These are phyloP conservation scores for Tragulus kanchil DNA, from an alignment of 2,113 vertebrate species.

Conservation along the genomic window DNA sequence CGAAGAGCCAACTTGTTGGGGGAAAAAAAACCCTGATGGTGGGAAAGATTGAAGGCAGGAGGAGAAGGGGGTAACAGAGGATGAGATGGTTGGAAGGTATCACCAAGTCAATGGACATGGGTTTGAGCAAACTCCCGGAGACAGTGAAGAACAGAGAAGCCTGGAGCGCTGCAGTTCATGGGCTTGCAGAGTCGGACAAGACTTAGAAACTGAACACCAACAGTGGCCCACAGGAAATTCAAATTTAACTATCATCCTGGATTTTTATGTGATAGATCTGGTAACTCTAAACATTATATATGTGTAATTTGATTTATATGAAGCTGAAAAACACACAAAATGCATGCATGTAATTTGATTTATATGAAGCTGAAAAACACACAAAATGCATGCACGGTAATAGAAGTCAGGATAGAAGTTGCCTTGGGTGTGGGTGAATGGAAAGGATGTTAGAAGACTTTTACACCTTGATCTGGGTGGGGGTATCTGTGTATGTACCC, in stretches of 20 bases:
- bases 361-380: neutral
- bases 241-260: neutral
- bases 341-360: neutral
- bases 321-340: neutral
- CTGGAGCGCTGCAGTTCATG: neutral
- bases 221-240: neutral
- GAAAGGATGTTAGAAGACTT: neutral
- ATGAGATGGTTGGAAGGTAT: neutral
- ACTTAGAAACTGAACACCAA: neutral
- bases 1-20: rapidly evolving
- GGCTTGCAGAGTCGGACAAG: neutral
- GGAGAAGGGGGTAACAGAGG: neutral
- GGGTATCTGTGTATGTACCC: neutral
- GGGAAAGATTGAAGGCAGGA: neutral
- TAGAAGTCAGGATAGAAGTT: neutral
- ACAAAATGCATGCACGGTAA: neutral
- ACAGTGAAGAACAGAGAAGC: neutral
- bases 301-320: neutral
- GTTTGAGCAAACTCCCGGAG: neutral
- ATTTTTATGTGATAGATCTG: neutral
- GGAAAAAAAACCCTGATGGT: neutral
- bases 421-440: neutral
- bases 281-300: neutral
- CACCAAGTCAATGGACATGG: neutral
- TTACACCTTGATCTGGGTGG: neutral